Base-by-base conservation (phyloP, 1,140 invertebrate genomes). In the Oryzaephilus surinamensis region DNA sequence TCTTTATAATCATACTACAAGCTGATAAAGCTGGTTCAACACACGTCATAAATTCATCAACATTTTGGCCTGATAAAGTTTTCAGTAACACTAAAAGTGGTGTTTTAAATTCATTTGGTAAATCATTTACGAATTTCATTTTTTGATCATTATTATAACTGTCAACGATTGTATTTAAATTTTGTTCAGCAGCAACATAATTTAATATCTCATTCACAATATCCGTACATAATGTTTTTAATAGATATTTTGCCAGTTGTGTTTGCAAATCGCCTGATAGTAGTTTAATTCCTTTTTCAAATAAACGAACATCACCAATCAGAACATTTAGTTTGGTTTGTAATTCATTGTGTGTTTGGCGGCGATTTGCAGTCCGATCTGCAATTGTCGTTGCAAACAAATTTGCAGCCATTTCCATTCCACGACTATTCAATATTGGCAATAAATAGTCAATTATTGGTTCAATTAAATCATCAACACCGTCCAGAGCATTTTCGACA, bases 1-100 rank as follows among this genome's bases (percentile, higher is more conserved):
- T 95, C 50, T 83, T 88, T 23, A 90, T 61, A 42, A 91, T 74
- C 66, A 95, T 79, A 46, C 86, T 85, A 55, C 86, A 82, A 43
- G 71, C 67, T 18, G 73, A 66, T 44, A 92, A 67, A 7, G 81
- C 76, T 5, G 69, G 58, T 53, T 94, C 88, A 32, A 83, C 63
- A 6, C 71, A 64, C 43, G 71, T 67, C 39, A 85, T 72, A 62
- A 94, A 95, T 2, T 87, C 79, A 21, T 93, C 88, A 38, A 77
- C 55, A 76, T 55, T 57, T 62, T 75, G 67, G 44, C 72, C 65
- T 55, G 30, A 38, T 13, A 84, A 39, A 12, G 72, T 67, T 57
- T 76, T 80, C 48, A 84, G 73, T 15, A 84, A 57, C 36, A 71
- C 67, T 4, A 56, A 39, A 14, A 87, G 52, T 1, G 72, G 62